Evolutionary conservation across 2,113 vertebrate genomes (phyloP), one percentile per base, ranked within the genome.

Genomic region (Spea bombifrons): DNA sequence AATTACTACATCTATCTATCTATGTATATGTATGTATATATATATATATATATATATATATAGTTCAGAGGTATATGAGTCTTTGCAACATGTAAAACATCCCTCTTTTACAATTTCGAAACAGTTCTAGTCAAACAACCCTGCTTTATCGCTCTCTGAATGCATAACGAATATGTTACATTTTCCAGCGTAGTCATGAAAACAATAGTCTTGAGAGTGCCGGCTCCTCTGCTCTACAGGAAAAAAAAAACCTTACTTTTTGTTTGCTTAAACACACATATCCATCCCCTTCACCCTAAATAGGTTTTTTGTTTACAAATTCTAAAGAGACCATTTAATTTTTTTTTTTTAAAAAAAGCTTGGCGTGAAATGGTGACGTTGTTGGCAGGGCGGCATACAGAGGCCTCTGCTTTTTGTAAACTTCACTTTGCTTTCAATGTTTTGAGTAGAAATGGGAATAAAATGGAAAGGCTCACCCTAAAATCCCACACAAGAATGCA

Each of bases 401-500:
- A 59, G 47, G 44, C 49, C n/a, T 43, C 7, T 61, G 45, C 0
- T 77, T 59, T 49, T 15, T 77, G 15, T 4, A 50, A 3, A 4
- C 8, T 8, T 71, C n/a, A 47, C 8, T 8, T 7, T 10, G 3
- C 47, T 49, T 69, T 69, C 67, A 71, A 53, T 71, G 48, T 71
- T 44, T 55, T 7, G 5, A 71, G 52, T 71, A 30, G n/a, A 15
- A 87, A 83, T 83, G 70, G 71, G 72, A 87, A 86, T 75, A 61
- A 84, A 83, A 85, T 84, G 65, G 81, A 84, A 81, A 75, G 75
- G 86, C 83, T 82, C 81, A 13, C 71, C 71, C 83, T 84, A 66
- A 77, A 86, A 84, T 81, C 84, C 85, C 84, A 78, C 86, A 85
- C 80, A 78, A 73, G 81, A 84, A 85, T 82, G 84, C 85, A 81